Evolutionary conservation across 2,113 vertebrate genomes (phyloP).

Genomic region (Mesoclemmys tuberculata): DNA sequence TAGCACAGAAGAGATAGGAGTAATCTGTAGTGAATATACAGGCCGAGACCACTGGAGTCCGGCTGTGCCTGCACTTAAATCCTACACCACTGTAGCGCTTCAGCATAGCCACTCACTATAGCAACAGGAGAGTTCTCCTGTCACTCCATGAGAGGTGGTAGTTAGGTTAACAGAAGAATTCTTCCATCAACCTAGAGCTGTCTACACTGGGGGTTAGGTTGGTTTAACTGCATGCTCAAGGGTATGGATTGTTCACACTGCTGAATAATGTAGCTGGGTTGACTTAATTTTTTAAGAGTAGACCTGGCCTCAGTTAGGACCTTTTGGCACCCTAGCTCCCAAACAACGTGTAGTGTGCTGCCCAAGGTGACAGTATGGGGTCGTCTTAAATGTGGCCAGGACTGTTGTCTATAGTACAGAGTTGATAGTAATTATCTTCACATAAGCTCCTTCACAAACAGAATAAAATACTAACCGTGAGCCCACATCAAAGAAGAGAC

Average conservation of each 20-base stretch:
- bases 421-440: slow-evolving; percentile 54
- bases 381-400: background rate
- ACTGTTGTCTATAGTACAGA: background rate
- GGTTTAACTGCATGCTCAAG: background rate
- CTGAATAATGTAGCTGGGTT: background rate
- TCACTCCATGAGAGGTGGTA: background rate
- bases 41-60: background rate
- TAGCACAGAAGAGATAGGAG: background rate
- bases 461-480: slow-evolving; percentile 34
- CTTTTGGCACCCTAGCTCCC: background rate
- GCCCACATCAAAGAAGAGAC: background rate
- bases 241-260: background rate
- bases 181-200: background rate
- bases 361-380: background rate
- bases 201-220: background rate
- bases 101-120: background rate
- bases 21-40: background rate
- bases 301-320: background rate
- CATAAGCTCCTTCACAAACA: slow-evolving; percentile 41
- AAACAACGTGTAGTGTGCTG: background rate
- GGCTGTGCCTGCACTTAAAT: background rate
- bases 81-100: background rate
- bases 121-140: background rate
- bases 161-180: background rate
- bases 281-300: background rate